Evolutionary conservation across 2,888 invertebrate genomes (phyloP).

Genomic region (Neoitamus cyanurus): DNA sequence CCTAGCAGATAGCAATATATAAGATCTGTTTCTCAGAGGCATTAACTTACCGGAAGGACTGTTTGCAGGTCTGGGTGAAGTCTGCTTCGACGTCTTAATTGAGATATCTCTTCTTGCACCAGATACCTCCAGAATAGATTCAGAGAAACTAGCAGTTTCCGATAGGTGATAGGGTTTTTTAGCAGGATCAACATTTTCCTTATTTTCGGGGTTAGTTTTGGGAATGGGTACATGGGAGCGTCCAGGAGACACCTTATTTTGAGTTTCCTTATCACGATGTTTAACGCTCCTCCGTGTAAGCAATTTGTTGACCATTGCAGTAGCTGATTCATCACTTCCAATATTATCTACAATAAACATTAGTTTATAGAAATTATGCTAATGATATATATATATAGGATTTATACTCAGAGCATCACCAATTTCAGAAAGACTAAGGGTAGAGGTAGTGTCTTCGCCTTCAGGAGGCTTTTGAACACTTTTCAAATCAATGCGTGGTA

Average conservation of each 20-base stretch:
- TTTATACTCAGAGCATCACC: slow-evolving; percentile 61
- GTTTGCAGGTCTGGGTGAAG: background rate
- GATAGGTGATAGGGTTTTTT: slow-evolving; percentile 51
- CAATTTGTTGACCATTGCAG: slow-evolving; percentile 58
- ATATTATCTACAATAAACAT: slow-evolving; percentile 57
- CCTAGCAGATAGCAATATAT: background rate
- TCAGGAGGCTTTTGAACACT: background rate
- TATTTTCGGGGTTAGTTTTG: slow-evolving; percentile 52
- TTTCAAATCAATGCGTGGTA: background rate
- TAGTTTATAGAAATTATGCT: background rate
- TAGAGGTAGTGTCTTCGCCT: slow-evolving; percentile 55
- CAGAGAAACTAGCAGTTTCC: slow-evolving; percentile 62
- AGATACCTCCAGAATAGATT: slow-evolving; percentile 59
- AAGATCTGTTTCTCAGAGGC: background rate
- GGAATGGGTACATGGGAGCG: background rate
- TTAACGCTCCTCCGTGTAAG: slow-evolving; percentile 46
- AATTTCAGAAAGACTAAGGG: slow-evolving; percentile 62
- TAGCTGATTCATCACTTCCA: slow-evolving; percentile 58
- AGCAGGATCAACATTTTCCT: slow-evolving; percentile 59
- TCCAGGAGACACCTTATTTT: background rate
- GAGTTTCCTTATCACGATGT: background rate
- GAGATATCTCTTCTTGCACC: slow-evolving; percentile 57
- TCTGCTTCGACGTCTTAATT: background rate
- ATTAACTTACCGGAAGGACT: background rate
- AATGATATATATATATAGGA: too few relatives aligned